Evolutionary conservation across 2,797 vertebrate genomes (phyloP).

Genomic region (Acestrorhynchus altus): DNA sequence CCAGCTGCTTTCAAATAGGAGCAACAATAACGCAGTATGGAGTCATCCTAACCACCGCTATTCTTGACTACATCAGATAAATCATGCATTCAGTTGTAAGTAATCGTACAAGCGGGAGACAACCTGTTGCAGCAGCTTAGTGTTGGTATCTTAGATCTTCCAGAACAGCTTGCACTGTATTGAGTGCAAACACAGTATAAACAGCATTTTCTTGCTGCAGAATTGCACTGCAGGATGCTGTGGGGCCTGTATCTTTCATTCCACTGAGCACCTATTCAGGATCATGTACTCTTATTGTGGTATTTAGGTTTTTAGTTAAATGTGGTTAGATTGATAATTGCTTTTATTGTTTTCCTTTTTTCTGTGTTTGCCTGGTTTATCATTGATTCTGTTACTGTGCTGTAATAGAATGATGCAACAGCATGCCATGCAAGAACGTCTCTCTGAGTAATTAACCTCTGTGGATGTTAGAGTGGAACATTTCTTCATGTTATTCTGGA

Average conservation of each 20-base stretch:
- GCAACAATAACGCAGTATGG: background rate
- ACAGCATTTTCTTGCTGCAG: background rate
- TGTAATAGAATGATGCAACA: slow-evolving; percentile 2
- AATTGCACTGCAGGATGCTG: background rate
- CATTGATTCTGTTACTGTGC: background rate
- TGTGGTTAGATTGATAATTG: background rate
- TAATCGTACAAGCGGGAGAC: background rate
- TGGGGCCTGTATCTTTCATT: background rate
- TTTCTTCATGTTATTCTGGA: slow-evolving; percentile 35
- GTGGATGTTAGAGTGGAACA: slow-evolving; percentile 38
- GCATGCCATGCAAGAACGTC: slow-evolving; percentile 28
- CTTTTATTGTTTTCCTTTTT: too few relatives aligned
- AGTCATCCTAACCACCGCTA: background rate
- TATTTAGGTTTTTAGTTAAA: background rate
- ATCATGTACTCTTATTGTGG: background rate
- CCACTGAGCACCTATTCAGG: background rate
- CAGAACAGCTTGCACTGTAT: background rate
- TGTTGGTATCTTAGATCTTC: background rate
- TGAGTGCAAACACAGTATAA: background rate
- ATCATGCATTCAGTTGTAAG: slow-evolving; percentile 5
- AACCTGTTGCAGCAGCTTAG: background rate
- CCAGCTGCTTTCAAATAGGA: background rate
- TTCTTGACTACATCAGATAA: slow-evolving; percentile 17
- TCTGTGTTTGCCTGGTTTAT: background rate
- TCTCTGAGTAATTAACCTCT: slow-evolving; percentile 41